Percentiles rank a stretch among this genome's conserved stretches.
These are phyloP conservation scores for Sebastes trivittatus DNA, from an alignment of 2,797 vertebrate genomes.

Conservation along the genomic window DNA sequence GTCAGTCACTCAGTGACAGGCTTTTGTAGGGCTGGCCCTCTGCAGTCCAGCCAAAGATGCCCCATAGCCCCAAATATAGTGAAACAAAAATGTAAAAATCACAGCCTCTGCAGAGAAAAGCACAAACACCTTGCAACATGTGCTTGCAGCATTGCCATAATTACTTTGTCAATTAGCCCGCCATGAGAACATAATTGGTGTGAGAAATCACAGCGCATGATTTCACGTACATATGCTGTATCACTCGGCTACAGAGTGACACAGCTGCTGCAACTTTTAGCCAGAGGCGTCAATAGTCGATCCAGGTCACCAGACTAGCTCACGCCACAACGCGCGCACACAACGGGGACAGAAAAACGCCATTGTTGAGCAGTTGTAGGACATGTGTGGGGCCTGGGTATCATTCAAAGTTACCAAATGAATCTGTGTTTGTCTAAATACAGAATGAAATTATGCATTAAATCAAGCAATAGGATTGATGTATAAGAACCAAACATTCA, in stretches of 20 bases:
- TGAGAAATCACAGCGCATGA: background rate
- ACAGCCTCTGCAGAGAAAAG: background rate
- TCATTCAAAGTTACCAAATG: background rate
- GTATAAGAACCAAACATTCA: background rate
- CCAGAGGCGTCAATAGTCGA: slow-evolving; percentile 50
- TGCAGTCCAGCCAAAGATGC: background rate
- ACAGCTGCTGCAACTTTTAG: slow-evolving; percentile 29
- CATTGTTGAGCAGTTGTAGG: background rate
- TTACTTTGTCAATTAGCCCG: slow-evolving; percentile 4
- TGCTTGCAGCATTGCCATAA: background rate
- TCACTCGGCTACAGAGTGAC: slow-evolving; percentile 11
- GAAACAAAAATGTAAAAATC: background rate
- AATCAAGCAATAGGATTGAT: background rate
- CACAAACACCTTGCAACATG: background rate
- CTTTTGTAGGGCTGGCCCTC: too few relatives aligned
- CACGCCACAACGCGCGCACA: slow-evolving; percentile 9
- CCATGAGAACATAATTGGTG: background rate
- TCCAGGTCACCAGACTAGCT: slow-evolving; percentile 59
- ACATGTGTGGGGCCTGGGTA: background rate
- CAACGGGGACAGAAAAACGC: too few relatives aligned
- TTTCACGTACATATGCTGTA: background rate
- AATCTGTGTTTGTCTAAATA: background rate
- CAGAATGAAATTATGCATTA: background rate
- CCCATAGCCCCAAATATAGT: background rate
- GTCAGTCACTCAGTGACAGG: too few relatives aligned